phyloP scores from a whole-genome alignment of 2,888 invertebrate species.

The Acanthosepion esculentum region DNA sequence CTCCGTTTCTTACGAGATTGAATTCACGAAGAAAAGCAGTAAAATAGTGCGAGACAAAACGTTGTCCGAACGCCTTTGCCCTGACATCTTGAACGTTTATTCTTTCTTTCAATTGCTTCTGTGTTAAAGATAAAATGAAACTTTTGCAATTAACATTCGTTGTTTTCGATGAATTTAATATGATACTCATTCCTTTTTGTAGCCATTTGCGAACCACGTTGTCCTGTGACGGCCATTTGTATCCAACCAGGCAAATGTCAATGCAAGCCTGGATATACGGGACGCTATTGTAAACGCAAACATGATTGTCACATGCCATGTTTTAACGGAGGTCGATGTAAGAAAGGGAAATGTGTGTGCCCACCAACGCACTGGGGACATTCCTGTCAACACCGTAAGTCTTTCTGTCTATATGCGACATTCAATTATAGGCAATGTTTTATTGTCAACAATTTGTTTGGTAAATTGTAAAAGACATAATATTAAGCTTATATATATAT shows the following conservation, averaged over 20 bases:
- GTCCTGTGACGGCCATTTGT: conserved; percentile 68
- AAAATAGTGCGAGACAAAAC: no score
- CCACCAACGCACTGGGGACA: conserved; percentile 64
- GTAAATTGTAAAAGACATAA: no score
- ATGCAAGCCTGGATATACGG: conserved; percentile 68
- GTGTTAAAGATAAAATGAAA: no score
- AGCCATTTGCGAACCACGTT: conserved; percentile 71
- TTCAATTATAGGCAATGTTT: no score
- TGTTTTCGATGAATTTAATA: background rate
- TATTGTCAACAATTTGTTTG: no score
- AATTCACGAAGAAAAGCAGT: no score
- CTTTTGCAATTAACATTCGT: no score
- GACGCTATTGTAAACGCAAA: conserved; percentile 58
- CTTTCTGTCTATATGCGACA: background rate
- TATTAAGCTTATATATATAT: no score
- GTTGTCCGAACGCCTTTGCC: no score
- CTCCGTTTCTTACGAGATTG: no score
- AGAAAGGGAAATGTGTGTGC: conserved; percentile 70
- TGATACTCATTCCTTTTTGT: conserved; percentile 49
- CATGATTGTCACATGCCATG: conserved; percentile 62
- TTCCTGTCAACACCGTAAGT: conserved; percentile 69
- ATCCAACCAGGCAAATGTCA: conserved; percentile 69
- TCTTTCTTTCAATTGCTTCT: no score
- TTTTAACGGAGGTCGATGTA: conserved; percentile 70
- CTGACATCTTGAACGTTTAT: no score